Evolutionary conservation across 1,140 invertebrate genomes (phyloP).

Genomic region (Octopus sinensis): DNA sequence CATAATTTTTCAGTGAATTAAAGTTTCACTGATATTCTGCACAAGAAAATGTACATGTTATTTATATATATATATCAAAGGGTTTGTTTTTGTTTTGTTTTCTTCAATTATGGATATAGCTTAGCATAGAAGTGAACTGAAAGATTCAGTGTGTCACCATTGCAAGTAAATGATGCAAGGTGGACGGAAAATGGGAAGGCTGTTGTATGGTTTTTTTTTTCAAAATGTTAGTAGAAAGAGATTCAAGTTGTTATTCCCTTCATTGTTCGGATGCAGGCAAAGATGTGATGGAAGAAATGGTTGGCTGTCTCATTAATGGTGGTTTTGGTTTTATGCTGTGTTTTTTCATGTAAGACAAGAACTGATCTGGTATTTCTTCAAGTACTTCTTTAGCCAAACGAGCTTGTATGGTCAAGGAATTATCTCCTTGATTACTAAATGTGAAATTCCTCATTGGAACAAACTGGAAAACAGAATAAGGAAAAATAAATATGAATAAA

Average conservation of each 20-base stretch:
- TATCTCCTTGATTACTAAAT: slow-evolving; percentile 34
- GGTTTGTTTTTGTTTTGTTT: background rate
- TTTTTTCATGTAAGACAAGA: slow-evolving; percentile 65
- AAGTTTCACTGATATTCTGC: too few relatives aligned
- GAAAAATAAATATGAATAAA: background rate
- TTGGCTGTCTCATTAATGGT: slow-evolving; percentile 38
- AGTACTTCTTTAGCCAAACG: slow-evolving; percentile 64
- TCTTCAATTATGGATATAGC: slow-evolving; percentile 11
- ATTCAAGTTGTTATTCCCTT: background rate
- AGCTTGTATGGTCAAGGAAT: slow-evolving; percentile 40
- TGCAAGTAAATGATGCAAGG: background rate
- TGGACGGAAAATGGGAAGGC: background rate
- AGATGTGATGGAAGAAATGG: slow-evolving; percentile 43
- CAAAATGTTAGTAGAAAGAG: background rate
- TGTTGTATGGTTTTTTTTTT: background rate
- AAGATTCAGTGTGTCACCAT: background rate
- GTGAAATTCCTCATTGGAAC: slow-evolving; percentile 62
- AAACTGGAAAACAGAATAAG: slow-evolving; percentile 56
- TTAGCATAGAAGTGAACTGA: background rate
- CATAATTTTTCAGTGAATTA: too few relatives aligned
- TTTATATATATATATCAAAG: background rate
- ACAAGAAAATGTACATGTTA: too few relatives aligned
- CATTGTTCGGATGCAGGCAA: slow-evolving; percentile 42
- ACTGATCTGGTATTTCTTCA: slow-evolving; percentile 66
- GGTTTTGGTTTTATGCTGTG: slow-evolving; percentile 58